phyloP scores from a whole-genome alignment of 2,888 invertebrate genomes.

The Matsumyia berberina region DNA sequence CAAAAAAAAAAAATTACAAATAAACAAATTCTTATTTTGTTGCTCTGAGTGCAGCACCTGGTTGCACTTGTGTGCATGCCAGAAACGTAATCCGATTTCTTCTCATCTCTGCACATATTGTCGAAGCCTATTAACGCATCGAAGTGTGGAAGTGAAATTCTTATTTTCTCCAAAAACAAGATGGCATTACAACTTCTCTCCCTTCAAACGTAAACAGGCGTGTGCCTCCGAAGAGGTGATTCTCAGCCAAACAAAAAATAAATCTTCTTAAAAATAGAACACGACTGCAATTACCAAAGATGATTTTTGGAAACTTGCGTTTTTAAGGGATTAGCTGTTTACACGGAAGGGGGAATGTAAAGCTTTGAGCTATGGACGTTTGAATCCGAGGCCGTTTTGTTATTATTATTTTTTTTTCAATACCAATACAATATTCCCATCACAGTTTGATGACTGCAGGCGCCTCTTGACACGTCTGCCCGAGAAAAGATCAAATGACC shows the following conservation, averaged over 20 bases:
- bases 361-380: too few relatives aligned
- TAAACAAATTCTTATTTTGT: constrained; percentile 59
- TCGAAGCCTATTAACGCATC: constrained; percentile 39
- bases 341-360: not conserved
- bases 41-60: constrained; percentile 55
- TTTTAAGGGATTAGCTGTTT: constrained; percentile 34
- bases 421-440: not conserved
- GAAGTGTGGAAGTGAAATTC: constrained; percentile 21
- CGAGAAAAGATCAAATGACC: constrained; percentile 62
- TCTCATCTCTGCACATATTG: constrained; percentile 24
- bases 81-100: constrained; percentile 54
- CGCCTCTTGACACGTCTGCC: constrained; percentile 45
- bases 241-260: constrained; percentile 51
- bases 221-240: constrained; percentile 28
- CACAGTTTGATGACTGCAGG: constrained; percentile 7
- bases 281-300: constrained; percentile 35
- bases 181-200: constrained; percentile 45
- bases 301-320: constrained; percentile 31
- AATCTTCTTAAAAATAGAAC: constrained; percentile 66
- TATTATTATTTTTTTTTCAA: too few relatives aligned
- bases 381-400: too few relatives aligned
- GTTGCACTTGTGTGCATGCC: constrained; percentile 58
- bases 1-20: constrained; percentile 51
- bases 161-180: constrained; percentile 21
- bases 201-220: constrained; percentile 47